phyloP scores from a whole-genome alignment of 2,797 vertebrate species.

The Sternotherus odoratus region DNA sequence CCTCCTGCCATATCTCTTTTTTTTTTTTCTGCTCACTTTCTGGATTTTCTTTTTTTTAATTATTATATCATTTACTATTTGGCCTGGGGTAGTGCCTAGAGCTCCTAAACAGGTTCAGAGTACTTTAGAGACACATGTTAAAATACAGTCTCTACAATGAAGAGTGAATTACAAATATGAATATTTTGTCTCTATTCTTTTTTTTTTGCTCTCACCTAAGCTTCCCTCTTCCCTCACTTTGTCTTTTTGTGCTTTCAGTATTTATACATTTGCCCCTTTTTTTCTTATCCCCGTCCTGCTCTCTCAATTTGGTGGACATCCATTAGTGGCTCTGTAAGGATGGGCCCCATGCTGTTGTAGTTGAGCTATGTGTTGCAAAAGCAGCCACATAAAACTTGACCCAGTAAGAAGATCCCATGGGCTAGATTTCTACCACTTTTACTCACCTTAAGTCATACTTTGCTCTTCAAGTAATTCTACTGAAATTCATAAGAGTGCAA shows the following conservation, averaged over 20 bases:
- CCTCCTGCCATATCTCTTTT: background rate
- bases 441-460: background rate
- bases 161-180: background rate
- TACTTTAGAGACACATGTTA: background rate
- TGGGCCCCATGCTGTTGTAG: background rate
- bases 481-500: background rate
- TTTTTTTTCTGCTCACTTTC: background rate
- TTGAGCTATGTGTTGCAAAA: background rate
- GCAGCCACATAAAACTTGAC: background rate
- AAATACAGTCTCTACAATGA: background rate
- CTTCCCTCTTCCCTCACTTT: background rate
- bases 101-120: background rate
- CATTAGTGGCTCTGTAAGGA: background rate
- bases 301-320: background rate
- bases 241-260: background rate
- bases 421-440: background rate
- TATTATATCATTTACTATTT: background rate
- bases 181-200: background rate
- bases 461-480: background rate
- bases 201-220: background rate
- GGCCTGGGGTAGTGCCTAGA: background rate
- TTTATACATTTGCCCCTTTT: background rate
- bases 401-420: background rate
- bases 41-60: background rate
- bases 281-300: background rate